Evolutionary conservation across 2,113 vertebrate genomes (phyloP).

Genomic region (Rhynchomys soricoides): DNA sequence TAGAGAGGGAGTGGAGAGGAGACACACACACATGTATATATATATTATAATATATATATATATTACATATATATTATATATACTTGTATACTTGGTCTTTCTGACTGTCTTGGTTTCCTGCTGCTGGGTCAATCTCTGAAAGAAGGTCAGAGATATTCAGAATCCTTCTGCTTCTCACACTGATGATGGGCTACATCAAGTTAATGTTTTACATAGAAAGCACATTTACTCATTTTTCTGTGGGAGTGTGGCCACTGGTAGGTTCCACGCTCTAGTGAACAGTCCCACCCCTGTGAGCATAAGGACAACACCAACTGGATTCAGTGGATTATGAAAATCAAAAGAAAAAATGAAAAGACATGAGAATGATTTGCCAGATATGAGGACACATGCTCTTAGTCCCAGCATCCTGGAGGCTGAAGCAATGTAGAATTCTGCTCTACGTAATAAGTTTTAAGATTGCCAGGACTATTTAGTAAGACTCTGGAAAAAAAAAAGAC

Average conservation of each 20-base stretch:
- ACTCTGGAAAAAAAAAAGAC: neutral
- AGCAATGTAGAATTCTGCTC: neutral
- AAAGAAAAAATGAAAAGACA: neutral
- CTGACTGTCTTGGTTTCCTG: neutral
- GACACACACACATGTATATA: too few relatives aligned
- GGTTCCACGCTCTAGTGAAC: neutral
- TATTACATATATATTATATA: neutral
- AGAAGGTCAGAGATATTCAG: neutral
- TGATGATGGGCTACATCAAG: neutral
- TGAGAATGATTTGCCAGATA: neutral
- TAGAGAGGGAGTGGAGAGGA: neutral
- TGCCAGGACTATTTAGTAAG: neutral
- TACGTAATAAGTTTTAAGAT: neutral
- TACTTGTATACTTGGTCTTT: neutral
- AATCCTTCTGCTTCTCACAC: neutral
- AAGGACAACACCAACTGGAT: neutral
- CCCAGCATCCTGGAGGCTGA: neutral
- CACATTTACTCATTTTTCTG: neutral
- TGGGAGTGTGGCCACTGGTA: neutral
- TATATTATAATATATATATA: too few relatives aligned
- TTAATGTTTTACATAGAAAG: neutral
- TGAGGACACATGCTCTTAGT: too few relatives aligned
- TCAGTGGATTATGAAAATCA: neutral
- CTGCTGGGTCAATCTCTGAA: neutral
- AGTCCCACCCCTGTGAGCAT: neutral